Evolutionary conservation across 2,113 vertebrate genomes (phyloP).

Genomic region (Eulemur macaco): DNA sequence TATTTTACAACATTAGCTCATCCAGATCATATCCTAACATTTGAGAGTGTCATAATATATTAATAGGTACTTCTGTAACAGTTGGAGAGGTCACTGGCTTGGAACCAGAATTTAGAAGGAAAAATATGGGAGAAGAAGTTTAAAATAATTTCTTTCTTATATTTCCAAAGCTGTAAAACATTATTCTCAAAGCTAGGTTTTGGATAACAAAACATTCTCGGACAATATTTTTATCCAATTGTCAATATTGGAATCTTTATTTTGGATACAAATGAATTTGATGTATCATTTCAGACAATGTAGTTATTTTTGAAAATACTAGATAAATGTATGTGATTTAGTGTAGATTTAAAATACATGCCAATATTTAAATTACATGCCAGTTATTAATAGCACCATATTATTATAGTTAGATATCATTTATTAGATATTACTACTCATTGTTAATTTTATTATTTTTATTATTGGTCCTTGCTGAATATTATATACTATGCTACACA

Average conservation of each 20-base stretch:
- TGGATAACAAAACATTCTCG: background rate
- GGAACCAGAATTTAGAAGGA: background rate
- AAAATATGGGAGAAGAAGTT: background rate
- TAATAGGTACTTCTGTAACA: conserved; percentile 9
- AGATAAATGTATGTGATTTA: background rate
- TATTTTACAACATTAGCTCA: conserved; percentile 23
- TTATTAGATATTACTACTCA: background rate
- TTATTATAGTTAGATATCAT: background rate
- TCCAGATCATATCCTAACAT: background rate
- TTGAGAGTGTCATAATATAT: background rate
- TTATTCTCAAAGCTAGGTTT: background rate
- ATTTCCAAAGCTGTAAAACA: background rate
- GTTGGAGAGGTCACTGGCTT: background rate
- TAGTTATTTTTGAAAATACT: background rate
- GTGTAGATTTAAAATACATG: background rate
- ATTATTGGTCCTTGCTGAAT: background rate
- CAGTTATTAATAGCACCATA: background rate
- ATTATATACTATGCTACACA: background rate
- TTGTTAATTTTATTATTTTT: background rate
- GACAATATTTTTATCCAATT: background rate
- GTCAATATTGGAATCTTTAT: background rate
- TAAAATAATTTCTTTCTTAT: conserved; percentile 4
- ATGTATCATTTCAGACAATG: background rate
- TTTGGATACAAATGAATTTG: background rate
- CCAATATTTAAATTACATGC: background rate